These are phyloP conservation scores for Seira ritae DNA, from an alignment of 2,888 invertebrate species.

Conservation along the genomic window DNA sequence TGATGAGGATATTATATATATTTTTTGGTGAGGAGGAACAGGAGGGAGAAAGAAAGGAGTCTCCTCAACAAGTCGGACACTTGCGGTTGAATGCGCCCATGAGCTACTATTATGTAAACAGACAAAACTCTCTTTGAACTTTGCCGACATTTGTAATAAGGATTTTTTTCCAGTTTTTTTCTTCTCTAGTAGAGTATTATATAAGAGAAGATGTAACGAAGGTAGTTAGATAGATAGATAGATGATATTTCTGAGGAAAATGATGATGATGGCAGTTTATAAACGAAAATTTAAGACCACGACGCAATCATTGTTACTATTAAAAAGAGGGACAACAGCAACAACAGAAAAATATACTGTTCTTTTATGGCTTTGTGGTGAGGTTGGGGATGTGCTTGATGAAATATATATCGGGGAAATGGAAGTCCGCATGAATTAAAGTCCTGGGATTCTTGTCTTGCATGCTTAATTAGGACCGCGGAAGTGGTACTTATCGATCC, in stretches of 20 bases:
- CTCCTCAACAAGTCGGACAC: constrained; percentile 70
- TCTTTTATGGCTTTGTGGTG: neutral
- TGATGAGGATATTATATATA: neutral
- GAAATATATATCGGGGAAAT: neutral
- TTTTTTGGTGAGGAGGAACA: no score
- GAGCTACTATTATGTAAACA: constrained; percentile 72
- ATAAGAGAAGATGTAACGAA: no score
- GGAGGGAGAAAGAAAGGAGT: constrained; percentile 31
- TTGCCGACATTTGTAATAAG: constrained; percentile 71
- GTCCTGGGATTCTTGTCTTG: neutral
- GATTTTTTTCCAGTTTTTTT: constrained; percentile 63
- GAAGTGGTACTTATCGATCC: no score
- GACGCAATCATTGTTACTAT: constrained; percentile 13
- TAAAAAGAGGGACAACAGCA: neutral
- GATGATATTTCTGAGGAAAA: neutral
- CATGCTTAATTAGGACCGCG: no score
- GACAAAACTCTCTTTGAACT: constrained; percentile 67
- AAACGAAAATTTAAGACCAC: neutral
- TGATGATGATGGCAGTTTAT: constrained; percentile 16
- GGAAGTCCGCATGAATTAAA: constrained; percentile 12
- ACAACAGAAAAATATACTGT: neutral
- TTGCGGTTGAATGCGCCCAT: constrained; percentile 71
- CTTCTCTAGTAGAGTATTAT: constrained; percentile 19
- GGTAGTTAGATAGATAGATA: no score
- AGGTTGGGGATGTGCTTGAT: neutral